Base-by-base conservation (phyloP, 2,113 vertebrate species). In the Paramisgurnus dabryanus region DNA sequence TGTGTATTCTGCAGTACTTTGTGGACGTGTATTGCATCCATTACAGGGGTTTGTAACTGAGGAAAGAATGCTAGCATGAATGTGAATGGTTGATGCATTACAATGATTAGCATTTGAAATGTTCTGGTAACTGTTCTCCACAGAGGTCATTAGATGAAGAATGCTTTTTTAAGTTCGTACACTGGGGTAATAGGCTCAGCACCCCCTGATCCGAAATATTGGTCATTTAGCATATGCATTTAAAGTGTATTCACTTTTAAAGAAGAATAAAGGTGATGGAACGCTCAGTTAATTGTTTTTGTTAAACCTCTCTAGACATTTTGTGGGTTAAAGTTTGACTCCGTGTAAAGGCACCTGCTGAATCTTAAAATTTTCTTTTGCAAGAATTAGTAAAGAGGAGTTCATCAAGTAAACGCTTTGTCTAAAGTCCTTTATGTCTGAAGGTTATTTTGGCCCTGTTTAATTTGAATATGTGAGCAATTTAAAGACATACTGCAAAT, bases 21-120 rank as follows among this genome's bases (percentile, higher is more conserved):
- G 70, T 49, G 71, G 50, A 63, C 80, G 84, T 80, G 79, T 85
- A 86, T 86, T 89, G 84, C 76, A 76, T 55, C 60, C 76, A 83
- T 86, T 86, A 77, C 78, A 75, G 80, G 50, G 83, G 49, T 67
- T 86, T 83, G 77, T 84, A 85, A 88, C 81, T 68, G 64, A 84
- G 85, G 73, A 67, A 70, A 76, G 82, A 85, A 82, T 84, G 84
- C 82, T 84, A 80, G 71, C 89, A 80, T 78, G 85, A 84, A 85
- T 85, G 4, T 39, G 77, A 88, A 82, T 67, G 80, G 85, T 80
- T 70, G 82, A 5, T 83, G 76, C 85, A 83, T 80, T 64, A 11
- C 12, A 10, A 49, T 80, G 76, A 67, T 82, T 84, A 80, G 53
- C 82, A 64, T 18, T 0, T 66, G 82, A 78, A 69, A 49, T 78